Conservation (phyloP, 2,113 vertebrate genomes). For the Myiozetetes cayanensis region DNA sequence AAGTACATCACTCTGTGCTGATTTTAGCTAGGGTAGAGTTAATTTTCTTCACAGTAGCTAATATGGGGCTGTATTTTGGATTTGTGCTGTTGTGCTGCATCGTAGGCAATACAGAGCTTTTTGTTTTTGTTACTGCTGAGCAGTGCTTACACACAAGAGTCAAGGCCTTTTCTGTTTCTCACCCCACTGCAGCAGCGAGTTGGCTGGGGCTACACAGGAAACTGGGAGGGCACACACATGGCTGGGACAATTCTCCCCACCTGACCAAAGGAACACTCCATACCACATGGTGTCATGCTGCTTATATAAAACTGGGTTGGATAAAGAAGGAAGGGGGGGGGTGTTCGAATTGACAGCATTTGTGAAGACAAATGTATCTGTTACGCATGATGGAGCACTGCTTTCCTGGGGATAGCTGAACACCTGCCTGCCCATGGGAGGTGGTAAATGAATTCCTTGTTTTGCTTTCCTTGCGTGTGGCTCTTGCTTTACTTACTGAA, state of each 20-base stretch:
- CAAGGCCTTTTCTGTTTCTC: not conserved
- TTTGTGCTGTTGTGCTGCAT: not conserved
- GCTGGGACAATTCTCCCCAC: not conserved
- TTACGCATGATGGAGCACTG: fast-evolving
- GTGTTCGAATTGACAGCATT: not conserved
- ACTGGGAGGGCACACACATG: not conserved
- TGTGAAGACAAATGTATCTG: too few relatives aligned
- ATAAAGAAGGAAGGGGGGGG: not conserved
- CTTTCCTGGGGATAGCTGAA: not conserved
- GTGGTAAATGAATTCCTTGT: not conserved
- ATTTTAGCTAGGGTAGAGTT: not conserved
- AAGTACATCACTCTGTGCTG: not conserved
- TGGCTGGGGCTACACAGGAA: not conserved
- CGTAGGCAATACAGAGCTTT: not conserved
- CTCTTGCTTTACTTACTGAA: not conserved
- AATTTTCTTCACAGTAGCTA: not conserved
- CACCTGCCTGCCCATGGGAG: not conserved
- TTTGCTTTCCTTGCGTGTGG: not conserved
- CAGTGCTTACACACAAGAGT: not conserved
- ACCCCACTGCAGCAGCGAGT: not conserved
- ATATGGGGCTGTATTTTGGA: fast-evolving
- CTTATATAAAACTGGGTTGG: not conserved
- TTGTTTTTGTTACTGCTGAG: not conserved
- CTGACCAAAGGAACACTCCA: not conserved
- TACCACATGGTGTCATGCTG: not conserved